Percentiles rank a stretch among this genome's conserved stretches.
These are phyloP conservation scores for Buathra laborator DNA, from an alignment of 2,888 invertebrate genomes.

Conservation along the genomic window DNA sequence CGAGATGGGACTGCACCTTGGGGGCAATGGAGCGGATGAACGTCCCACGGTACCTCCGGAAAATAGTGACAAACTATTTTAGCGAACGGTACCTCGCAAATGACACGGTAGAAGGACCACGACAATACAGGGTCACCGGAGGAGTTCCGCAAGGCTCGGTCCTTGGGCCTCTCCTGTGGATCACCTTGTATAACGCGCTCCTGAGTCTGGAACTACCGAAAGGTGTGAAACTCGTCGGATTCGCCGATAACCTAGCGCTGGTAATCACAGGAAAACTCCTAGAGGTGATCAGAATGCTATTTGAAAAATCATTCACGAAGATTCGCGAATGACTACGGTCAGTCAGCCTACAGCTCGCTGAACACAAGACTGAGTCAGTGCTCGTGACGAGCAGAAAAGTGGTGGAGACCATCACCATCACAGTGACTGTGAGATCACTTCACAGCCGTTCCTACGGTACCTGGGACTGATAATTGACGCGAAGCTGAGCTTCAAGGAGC, in stretches of 20 bases:
- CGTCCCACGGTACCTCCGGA: constrained; percentile 66
- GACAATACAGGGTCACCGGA: constrained; percentile 48
- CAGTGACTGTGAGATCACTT: constrained; percentile 59
- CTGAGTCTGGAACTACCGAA: constrained; percentile 31
- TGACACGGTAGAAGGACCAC: not conserved
- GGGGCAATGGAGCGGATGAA: constrained; percentile 58
- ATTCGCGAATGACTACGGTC: constrained; percentile 40
- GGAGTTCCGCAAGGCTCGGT: constrained; percentile 35
- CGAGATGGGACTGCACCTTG: constrained; percentile 65
- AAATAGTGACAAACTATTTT: constrained; percentile 67
- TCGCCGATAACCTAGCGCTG: constrained; percentile 57
- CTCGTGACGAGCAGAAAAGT: constrained; percentile 59
- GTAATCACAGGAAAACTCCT: constrained; percentile 56
- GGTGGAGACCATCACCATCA: constrained; percentile 56
- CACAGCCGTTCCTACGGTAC: constrained; percentile 68
- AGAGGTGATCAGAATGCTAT: constrained; percentile 40
- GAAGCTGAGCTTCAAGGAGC: constrained; percentile 66
- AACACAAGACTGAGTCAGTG: constrained; percentile 67
- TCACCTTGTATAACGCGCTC: too few relatives aligned
- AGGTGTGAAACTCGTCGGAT: constrained; percentile 32
- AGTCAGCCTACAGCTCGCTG: constrained; percentile 63
- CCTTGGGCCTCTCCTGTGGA: too few relatives aligned
- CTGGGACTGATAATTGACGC: constrained; percentile 70
- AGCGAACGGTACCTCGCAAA: constrained; percentile 55
- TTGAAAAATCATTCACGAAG: constrained; percentile 16